Percentiles rank a stretch among this genome's conserved stretches.
phyloP scores from a whole-genome alignment of 2,888 invertebrate genomes.

The Nemapogon koenigi region DNA sequence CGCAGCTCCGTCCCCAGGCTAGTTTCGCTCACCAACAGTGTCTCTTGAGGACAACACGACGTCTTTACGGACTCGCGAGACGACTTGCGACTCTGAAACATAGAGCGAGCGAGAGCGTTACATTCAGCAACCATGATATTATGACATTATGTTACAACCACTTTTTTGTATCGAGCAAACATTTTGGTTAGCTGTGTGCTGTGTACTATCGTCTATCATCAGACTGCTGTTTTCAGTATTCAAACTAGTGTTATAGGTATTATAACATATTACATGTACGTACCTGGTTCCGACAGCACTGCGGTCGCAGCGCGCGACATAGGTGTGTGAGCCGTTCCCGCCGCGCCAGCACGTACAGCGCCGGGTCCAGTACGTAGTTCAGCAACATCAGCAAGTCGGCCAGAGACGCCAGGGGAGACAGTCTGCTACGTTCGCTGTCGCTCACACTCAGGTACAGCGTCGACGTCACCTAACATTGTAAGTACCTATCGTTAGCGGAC shows the following conservation, averaged over 20 bases:
- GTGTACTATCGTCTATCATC: no score
- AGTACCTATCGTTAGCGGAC: no score
- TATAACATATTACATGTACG: no score
- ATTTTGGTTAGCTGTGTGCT: no score
- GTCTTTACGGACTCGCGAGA: conserved; percentile 52
- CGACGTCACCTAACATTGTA: conserved; percentile 60
- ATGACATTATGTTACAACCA: no score
- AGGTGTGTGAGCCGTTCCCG: conserved; percentile 29
- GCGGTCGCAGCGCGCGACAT: conserved; percentile 25
- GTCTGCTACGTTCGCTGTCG: conserved; percentile 26
- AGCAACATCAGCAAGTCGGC: conserved; percentile 80
- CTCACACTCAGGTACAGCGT: conserved; percentile 57
- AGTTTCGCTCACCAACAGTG: conserved; percentile 36
- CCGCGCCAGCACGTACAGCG: conserved; percentile 80
- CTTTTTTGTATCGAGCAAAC: no score
- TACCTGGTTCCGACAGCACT: neutral
- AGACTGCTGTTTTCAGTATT: no score
- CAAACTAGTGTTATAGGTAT: no score
- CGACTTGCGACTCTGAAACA: conserved; percentile 40
- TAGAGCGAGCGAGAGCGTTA: neutral
- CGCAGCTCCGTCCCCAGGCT: conserved; percentile 43
- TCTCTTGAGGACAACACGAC: conserved; percentile 50
- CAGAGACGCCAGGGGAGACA: conserved; percentile 46
- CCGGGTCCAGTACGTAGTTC: conserved; percentile 85
- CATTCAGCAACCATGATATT: neutral